Evolutionary conservation across 2,888 invertebrate species (phyloP).

Genomic region (Perizoma affinitatum): DNA sequence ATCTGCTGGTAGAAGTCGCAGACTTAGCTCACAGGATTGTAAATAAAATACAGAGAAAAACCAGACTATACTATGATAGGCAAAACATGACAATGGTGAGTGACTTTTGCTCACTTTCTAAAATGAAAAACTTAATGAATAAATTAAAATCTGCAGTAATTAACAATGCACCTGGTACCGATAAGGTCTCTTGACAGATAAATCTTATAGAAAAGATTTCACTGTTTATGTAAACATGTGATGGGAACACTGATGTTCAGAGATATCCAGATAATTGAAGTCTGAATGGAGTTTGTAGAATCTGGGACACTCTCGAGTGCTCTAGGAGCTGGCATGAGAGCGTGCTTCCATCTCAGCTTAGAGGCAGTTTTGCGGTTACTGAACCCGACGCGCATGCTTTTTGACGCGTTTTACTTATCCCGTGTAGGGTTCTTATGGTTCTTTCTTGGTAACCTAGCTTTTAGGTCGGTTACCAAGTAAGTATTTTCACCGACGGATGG

Average conservation of each 20-base stretch:
- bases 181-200: slow-evolving; percentile 5
- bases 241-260: slow-evolving; percentile 25
- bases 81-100: too few relatives aligned
- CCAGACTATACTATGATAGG: too few relatives aligned
- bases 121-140: too few relatives aligned
- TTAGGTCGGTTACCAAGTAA: too few relatives aligned
- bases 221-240: slow-evolving; percentile 12
- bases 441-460: too few relatives aligned
- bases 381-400: slow-evolving; percentile 61
- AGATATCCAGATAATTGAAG: slow-evolving; percentile 26
- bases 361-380: slow-evolving; percentile 58
- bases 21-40: too few relatives aligned
- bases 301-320: slow-evolving; percentile 55
- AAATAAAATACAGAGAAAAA: too few relatives aligned
- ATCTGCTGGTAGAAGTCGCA: too few relatives aligned
- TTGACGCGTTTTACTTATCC: slow-evolving; percentile 13
- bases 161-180: not conserved
- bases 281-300: slow-evolving; percentile 48
- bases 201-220: slow-evolving; percentile 10
- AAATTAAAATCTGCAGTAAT: too few relatives aligned
- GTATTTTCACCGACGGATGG: too few relatives aligned
- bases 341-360: slow-evolving; percentile 38
- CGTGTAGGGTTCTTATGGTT: too few relatives aligned
- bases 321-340: slow-evolving; percentile 37
- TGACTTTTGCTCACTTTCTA: too few relatives aligned